Conservation (phyloP, 2,797 vertebrate species). For the Squalus acanthias region DNA sequence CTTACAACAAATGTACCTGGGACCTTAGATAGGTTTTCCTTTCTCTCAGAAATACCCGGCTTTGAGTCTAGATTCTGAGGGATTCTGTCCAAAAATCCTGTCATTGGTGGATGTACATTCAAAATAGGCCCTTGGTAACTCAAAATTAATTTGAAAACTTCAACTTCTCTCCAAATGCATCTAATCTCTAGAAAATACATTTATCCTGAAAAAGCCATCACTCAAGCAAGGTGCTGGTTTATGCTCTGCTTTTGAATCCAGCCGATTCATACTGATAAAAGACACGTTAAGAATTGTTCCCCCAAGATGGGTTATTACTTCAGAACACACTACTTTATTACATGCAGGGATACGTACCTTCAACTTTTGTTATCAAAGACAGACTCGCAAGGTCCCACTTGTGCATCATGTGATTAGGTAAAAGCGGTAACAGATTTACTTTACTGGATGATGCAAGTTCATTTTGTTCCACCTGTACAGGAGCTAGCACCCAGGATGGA, state of each 20-base stretch:
- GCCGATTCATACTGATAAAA: neutral
- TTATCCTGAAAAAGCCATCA: neutral
- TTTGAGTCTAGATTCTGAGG: neutral
- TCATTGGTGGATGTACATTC: neutral
- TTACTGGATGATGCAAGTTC: neutral
- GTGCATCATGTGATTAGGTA: neutral
- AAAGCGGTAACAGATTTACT: neutral
- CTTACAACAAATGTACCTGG: neutral
- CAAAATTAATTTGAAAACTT: neutral
- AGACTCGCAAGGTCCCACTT: neutral
- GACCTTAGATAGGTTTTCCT: neutral
- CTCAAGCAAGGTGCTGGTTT: neutral
- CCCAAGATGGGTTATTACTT: neutral
- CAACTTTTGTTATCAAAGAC: neutral
- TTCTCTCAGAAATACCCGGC: neutral
- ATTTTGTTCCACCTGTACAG: neutral
- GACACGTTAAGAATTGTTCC: neutral
- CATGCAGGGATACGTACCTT: neutral
- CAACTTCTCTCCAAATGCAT: neutral
- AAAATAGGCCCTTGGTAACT: neutral
- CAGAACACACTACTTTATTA: neutral
- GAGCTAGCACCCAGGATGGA: neutral
- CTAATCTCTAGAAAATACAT: neutral
- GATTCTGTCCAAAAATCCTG: neutral
- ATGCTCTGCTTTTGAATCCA: neutral